Percentiles rank a stretch among this genome's conserved stretches.
Evolutionary conservation across 2,888 invertebrate genomes (phyloP).

Genomic region (Cybosia mesomella): DNA sequence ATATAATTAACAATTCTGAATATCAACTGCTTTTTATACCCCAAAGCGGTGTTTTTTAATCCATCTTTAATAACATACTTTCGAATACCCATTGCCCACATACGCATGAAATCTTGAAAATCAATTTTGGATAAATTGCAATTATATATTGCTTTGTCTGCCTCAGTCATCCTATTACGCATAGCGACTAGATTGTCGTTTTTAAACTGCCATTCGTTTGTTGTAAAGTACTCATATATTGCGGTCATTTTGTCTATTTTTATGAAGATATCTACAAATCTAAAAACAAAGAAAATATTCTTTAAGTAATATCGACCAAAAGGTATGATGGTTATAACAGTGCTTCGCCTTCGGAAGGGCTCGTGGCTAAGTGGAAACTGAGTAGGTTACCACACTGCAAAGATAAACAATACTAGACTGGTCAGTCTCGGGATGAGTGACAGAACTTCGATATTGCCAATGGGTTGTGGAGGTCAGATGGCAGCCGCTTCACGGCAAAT

Average conservation of each 20-base stretch:
- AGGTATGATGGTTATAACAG: too few relatives aligned
- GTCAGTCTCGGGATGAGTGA: too few relatives aligned
- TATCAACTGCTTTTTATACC: neutral
- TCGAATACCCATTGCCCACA: constrained; percentile 8
- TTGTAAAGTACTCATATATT: constrained; percentile 26
- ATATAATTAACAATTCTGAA: neutral
- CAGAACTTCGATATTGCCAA: too few relatives aligned
- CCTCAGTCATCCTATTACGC: constrained; percentile 26
- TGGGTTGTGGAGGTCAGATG: too few relatives aligned
- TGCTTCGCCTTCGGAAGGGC: too few relatives aligned
- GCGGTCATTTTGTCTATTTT: constrained; percentile 30
- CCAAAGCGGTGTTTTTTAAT: neutral
- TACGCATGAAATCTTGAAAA: constrained; percentile 6
- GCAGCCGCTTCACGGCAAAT: too few relatives aligned
- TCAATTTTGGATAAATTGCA: constrained; percentile 34
- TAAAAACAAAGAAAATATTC: constrained; percentile 1
- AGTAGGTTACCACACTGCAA: too few relatives aligned
- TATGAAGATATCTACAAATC: constrained; percentile 28
- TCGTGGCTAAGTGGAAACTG: too few relatives aligned
- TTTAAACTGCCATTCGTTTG: constrained; percentile 26
- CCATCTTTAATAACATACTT: constrained; percentile 15
- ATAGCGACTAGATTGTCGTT: constrained; percentile 19
- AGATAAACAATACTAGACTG: too few relatives aligned
- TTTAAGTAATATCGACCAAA: neutral
- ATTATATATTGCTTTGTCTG: constrained; percentile 40